Conservation (phyloP, 2,888 invertebrate genomes). For the Synanthedon formicaeformis region DNA sequence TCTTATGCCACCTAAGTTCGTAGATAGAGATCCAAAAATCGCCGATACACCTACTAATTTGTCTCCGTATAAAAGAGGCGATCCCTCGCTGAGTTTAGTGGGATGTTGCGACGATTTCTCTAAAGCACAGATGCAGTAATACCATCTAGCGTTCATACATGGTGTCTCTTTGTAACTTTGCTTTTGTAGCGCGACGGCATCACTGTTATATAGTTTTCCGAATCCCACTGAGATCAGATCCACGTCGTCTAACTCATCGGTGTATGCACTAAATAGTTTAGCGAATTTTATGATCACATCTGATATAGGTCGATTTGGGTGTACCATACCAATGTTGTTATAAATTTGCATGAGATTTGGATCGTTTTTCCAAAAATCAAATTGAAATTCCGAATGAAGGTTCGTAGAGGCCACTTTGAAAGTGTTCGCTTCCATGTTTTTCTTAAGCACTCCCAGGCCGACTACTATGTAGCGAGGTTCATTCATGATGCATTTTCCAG, state of each 20-base stretch:
- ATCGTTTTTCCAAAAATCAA: conserved; percentile 17
- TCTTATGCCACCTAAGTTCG: conserved; percentile 14
- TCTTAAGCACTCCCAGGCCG: conserved; percentile 26
- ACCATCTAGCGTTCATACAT: conserved; percentile 44
- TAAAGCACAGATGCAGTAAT: conserved; percentile 44
- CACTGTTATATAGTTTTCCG: conserved; percentile 18
- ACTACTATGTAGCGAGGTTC: conserved; percentile 27
- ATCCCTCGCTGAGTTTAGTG: conserved; percentile 27
- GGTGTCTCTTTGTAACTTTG: conserved; percentile 31
- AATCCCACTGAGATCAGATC: conserved; percentile 31
- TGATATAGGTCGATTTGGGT: conserved; percentile 21
- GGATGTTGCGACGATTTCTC: conserved; percentile 17
- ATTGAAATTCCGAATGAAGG: conserved; percentile 31
- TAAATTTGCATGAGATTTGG: conserved; percentile 28
- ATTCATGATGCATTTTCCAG: conserved; percentile 31
- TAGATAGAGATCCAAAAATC: conserved; percentile 22
- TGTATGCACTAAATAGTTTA: conserved; percentile 9
- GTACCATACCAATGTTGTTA: conserved; percentile 42
- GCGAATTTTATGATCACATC: conserved; percentile 22
- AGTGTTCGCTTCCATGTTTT: conserved; percentile 16
- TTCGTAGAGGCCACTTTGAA: conserved; percentile 21
- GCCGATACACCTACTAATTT: conserved; percentile 35
- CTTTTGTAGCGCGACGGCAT: conserved; percentile 23
- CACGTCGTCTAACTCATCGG: conserved; percentile 29
- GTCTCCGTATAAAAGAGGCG: conserved; percentile 26